A percentile compares a stretch with the other conserved stretches of the same genome.
These are phyloP conservation scores for Eurytoma californica DNA, from an alignment of 2,888 invertebrate genomes.

Conservation along the genomic window DNA sequence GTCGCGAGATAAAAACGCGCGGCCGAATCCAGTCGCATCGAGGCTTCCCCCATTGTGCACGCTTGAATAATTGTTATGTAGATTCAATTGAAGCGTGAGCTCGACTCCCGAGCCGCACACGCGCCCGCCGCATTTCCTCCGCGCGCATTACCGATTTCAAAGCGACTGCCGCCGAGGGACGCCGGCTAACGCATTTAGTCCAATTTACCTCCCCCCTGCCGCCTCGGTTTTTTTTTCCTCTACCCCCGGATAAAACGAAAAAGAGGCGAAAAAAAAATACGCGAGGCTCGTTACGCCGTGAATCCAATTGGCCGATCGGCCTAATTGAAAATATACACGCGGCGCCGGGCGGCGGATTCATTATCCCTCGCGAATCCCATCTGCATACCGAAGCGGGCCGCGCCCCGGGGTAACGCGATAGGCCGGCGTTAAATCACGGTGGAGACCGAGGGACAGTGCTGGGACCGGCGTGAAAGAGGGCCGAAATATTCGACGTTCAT, in stretches of 20 bases:
- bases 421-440: constrained; percentile 19
- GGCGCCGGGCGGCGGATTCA: constrained; percentile 32
- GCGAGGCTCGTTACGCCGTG: constrained; percentile 26
- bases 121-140: constrained; percentile 25
- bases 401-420: not conserved
- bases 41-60: constrained; percentile 51
- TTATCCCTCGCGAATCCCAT: constrained; percentile 37
- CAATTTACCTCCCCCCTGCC: no score
- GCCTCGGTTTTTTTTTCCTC: no score
- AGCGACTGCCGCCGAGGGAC: constrained; percentile 7
- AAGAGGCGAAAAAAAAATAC: no score
- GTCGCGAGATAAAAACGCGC: not conserved
- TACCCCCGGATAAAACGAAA: no score
- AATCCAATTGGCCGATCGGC: constrained; percentile 44
- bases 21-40: constrained; percentile 19
- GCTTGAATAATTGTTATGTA: constrained; percentile 60
- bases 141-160: constrained; percentile 31
- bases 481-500: constrained; percentile 35
- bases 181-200: not conserved
- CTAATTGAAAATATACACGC: constrained; percentile 39
- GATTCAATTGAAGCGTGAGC: constrained; percentile 55
- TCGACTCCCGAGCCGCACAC: constrained; percentile 25
- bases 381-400: constrained; percentile 31
- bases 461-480: not conserved
- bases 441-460: constrained; percentile 18